Evolutionary conservation across 2,797 vertebrate genomes (phyloP).

Genomic region (Tapera naevia): DNA sequence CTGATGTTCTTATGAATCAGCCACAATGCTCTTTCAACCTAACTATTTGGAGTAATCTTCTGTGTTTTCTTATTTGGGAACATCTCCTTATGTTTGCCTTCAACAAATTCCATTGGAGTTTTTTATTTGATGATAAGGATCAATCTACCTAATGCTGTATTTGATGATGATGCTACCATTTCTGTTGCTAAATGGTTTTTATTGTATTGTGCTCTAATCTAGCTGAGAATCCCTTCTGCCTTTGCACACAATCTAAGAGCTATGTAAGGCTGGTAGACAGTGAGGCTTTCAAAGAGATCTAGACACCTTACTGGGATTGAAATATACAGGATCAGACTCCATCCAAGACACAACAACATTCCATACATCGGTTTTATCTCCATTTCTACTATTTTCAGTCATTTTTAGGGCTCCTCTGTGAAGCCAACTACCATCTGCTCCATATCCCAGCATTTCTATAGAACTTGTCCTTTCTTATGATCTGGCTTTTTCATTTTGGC

Average conservation of each 20-base stretch:
- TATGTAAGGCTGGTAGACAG: neutral
- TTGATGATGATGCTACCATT: neutral
- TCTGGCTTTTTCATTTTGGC: neutral
- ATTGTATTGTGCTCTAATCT: neutral
- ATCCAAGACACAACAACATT: neutral
- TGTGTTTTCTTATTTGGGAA: neutral
- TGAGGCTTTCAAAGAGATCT: neutral
- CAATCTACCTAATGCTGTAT: accelerated
- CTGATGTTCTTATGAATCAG: neutral
- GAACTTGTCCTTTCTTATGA: neutral
- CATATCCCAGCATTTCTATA: neutral
- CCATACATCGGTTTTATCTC: neutral
- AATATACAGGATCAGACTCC: neutral
- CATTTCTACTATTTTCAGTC: neutral
- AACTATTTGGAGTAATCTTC: neutral
- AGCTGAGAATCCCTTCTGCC: neutral
- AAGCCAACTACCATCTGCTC: neutral
- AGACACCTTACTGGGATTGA: neutral
- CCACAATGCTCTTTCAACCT: neutral
- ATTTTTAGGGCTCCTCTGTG: neutral
- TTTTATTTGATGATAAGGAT: neutral
- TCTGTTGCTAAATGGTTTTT: neutral
- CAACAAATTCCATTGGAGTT: neutral
- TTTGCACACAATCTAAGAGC: neutral
- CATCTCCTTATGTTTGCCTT: accelerated